Evolutionary conservation across 2,113 vertebrate species (phyloP).

Genomic region (Oreochromis spilurus): DNA sequence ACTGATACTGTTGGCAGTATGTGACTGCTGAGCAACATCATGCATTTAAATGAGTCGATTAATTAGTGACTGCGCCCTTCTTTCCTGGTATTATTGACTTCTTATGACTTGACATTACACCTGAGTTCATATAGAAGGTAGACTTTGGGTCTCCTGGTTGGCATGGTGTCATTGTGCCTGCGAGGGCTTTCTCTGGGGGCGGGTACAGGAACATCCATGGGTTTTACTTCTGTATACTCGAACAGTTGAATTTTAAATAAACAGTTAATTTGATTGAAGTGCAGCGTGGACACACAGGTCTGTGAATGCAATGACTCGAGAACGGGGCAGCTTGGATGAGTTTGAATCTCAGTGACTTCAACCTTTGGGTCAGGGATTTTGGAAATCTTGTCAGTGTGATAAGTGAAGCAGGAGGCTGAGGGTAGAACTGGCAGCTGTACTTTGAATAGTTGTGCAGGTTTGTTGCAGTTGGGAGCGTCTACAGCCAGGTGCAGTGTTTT

Average conservation of each 20-base stretch:
- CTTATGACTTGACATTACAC: neutral
- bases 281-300: neutral
- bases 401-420: neutral
- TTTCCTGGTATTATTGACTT: neutral
- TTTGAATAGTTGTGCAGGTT: neutral
- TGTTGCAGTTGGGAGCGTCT: neutral
- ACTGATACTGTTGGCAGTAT: neutral
- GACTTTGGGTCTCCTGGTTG: neutral
- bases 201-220: neutral
- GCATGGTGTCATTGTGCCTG: neutral
- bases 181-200: neutral
- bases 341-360: neutral
- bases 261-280: neutral
- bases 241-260: neutral
- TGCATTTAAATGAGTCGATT: neutral
- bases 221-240: neutral
- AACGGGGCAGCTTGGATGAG: neutral
- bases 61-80: neutral
- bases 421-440: neutral
- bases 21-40: neutral
- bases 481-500: neutral
- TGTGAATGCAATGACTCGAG: neutral
- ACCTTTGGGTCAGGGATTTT: rapidly evolving
- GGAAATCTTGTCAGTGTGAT: neutral
- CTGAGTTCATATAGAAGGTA: neutral